Evolutionary conservation across 2,888 invertebrate genomes (phyloP).

Genomic region (Sycophila texana): DNA sequence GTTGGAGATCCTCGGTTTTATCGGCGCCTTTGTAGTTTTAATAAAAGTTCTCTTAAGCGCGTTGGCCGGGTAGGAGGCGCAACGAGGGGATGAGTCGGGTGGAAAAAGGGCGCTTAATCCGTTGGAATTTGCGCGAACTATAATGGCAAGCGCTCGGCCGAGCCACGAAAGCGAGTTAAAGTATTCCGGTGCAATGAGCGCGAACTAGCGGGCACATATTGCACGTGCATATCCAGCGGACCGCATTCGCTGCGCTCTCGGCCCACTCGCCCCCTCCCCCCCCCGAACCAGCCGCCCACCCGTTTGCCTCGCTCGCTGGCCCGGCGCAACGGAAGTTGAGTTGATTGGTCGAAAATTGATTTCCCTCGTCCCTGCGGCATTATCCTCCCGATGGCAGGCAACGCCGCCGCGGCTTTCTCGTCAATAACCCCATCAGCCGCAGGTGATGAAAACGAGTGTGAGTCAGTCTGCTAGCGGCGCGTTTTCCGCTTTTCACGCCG

Average conservation of each 20-base stretch:
- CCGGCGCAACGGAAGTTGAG: slow-evolving; percentile 45
- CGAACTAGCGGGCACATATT: slow-evolving; percentile 6
- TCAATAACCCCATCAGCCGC: slow-evolving; percentile 61
- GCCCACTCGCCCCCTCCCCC: neutral
- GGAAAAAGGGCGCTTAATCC: slow-evolving; percentile 10
- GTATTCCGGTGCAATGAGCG: slow-evolving; percentile 15
- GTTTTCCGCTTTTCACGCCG: slow-evolving; percentile 17
- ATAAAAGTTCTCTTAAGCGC: slow-evolving; percentile 25
- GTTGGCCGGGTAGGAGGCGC: neutral
- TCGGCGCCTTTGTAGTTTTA: slow-evolving; percentile 31
- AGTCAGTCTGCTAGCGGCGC: neutral
- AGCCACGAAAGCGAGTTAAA: neutral
- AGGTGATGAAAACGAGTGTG: slow-evolving; percentile 62
- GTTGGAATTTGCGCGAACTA: slow-evolving; percentile 29
- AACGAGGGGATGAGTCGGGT: neutral
- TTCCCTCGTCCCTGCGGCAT: slow-evolving; percentile 43
- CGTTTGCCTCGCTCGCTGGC: neutral
- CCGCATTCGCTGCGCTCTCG: no score
- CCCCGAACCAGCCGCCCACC: neutral
- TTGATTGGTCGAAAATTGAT: slow-evolving; percentile 61
- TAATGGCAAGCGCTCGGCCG: slow-evolving; percentile 6
- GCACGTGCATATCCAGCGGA: neutral
- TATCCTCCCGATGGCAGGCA: slow-evolving; percentile 26
- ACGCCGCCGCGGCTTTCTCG: slow-evolving; percentile 47
- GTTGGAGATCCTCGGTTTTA: slow-evolving; percentile 1